A percentile compares a stretch with the other conserved stretches of the same genome.
Evolutionary conservation across 1,140 invertebrate species (phyloP).

Genomic region (honey bee (Apis mellifera)): Amel_HAv3.1 CM009932.2:7490001-7490500

Average conservation of each 20-base stretch:
- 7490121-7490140: too few species aligned
- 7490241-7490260: not conserved
- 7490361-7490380: conserved; percentile 14
- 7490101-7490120: too few species aligned
- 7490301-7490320: not conserved
- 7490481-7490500: conserved; percentile 71
- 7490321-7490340: too few species aligned
- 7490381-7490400: conserved; percentile 10
- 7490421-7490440: conserved; percentile 74
- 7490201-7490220: not conserved
- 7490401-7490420: conserved; percentile 62
- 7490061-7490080: too few species aligned
- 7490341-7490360: not conserved
- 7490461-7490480: conserved; percentile 78
- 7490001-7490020: too few species aligned
- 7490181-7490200: not conserved
- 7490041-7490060: too few species aligned
- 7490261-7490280: not conserved
- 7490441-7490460: conserved; percentile 79
- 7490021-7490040: too few species aligned
- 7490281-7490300: not conserved
- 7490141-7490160: too few species aligned
- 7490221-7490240: not conserved
- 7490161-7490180: not conserved
- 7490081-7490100: too few species aligned